Percentiles rank a stretch among this genome's conserved stretches.
Conservation (phyloP, 2,888 invertebrate species). For the Octodonta nipae region DNA sequence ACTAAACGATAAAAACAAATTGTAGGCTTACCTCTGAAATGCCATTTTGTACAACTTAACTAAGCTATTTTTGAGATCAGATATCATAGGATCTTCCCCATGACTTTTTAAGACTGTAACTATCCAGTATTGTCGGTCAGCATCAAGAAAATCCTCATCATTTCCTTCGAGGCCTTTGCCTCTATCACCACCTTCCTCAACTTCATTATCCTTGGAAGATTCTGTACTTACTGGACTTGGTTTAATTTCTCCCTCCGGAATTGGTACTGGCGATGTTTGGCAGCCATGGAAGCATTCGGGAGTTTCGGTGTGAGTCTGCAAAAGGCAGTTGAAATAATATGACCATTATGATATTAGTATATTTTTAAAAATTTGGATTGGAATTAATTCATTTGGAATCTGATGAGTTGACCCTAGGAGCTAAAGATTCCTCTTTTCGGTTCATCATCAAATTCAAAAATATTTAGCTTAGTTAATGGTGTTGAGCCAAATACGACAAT, state of each 20-base stretch:
- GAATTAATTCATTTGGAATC: too few species aligned
- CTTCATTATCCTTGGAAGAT: slow-evolving; percentile 11
- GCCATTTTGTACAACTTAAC: slow-evolving; percentile 68
- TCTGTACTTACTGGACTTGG: slow-evolving; percentile 33
- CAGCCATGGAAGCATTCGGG: too few species aligned
- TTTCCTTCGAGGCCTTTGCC: slow-evolving; percentile 9
- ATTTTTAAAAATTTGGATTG: too few species aligned
- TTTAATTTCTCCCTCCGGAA: slow-evolving; percentile 37
- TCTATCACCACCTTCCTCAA: neutral
- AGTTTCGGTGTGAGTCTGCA: too few species aligned
- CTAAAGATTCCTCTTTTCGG: too few species aligned
- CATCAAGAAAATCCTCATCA: slow-evolving; percentile 29
- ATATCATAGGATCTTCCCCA: slow-evolving; percentile 37
- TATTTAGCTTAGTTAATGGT: too few species aligned
- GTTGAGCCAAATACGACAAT: too few species aligned
- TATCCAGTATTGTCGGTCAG: slow-evolving; percentile 66
- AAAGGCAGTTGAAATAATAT: too few species aligned
- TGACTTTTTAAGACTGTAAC: slow-evolving; percentile 56
- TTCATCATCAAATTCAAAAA: too few species aligned
- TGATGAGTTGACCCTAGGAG: too few species aligned
- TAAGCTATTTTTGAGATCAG: slow-evolving; percentile 56
- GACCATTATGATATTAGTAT: too few species aligned
- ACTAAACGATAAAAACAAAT: neutral
- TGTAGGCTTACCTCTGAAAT: slow-evolving; percentile 52
- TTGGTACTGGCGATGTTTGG: slow-evolving; percentile 4